A percentile compares a stretch with the other conserved stretches of the same genome.
Evolutionary conservation across 1,140 invertebrate species (phyloP).

Genomic region (Drosophila setifemur): DNA sequence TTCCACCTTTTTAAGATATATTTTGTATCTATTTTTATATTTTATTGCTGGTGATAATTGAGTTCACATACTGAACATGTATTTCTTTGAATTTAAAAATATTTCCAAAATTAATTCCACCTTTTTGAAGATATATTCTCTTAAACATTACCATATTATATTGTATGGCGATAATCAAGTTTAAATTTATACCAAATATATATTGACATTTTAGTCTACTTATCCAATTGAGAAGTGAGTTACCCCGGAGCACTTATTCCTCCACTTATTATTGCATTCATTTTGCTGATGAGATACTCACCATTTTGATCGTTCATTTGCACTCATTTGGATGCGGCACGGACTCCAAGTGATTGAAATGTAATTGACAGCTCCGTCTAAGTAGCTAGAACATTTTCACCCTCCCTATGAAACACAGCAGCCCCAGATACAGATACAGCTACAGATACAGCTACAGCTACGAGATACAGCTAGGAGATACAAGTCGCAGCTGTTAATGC

Average conservation of each 20-base stretch:
- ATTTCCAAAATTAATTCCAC: too few species aligned
- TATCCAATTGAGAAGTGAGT: too few species aligned
- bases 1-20: too few species aligned
- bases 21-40: too few species aligned
- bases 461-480: conserved; percentile 14
- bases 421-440: background rate
- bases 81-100: too few species aligned
- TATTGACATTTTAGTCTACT: too few species aligned
- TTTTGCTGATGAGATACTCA: conserved; percentile 9
- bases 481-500: conserved; percentile 54
- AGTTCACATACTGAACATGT: too few species aligned
- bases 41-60: too few species aligned
- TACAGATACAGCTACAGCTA: background rate
- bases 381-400: background rate
- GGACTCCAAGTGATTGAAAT: conserved; percentile 44
- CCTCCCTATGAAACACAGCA: background rate
- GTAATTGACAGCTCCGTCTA: conserved; percentile 46
- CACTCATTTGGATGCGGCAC: conserved; percentile 24
- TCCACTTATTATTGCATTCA: background rate
- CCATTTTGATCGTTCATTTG: conserved; percentile 25
- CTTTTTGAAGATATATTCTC: too few species aligned
- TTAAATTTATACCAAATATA: too few species aligned
- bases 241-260: background rate
- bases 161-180: too few species aligned
- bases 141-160: too few species aligned